Evolutionary conservation across 2,888 invertebrate genomes (phyloP).

Genomic region (Clitarchus hookeri): DNA sequence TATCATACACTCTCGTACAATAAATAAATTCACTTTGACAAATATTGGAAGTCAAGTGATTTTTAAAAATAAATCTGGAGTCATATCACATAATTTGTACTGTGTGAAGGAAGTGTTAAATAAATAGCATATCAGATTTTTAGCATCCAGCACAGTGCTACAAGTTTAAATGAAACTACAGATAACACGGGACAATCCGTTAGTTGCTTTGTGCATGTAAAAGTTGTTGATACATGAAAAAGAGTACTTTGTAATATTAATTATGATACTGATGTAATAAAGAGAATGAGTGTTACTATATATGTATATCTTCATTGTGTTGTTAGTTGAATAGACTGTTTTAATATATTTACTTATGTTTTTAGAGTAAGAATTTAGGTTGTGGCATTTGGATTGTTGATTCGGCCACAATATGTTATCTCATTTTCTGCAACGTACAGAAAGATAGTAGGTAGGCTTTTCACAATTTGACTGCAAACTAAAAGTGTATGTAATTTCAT

Average conservation of each 20-base stretch:
- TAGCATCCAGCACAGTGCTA: neutral
- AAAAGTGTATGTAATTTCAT: neutral
- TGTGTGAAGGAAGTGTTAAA: neutral
- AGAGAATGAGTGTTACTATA: conserved; percentile 7
- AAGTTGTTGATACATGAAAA: neutral
- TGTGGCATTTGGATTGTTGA: neutral
- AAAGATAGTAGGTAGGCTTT: neutral
- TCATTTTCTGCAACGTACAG: neutral
- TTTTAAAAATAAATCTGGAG: neutral
- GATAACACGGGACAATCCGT: conserved; percentile 9
- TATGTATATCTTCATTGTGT: conserved; percentile 11
- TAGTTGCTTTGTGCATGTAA: conserved; percentile 14
- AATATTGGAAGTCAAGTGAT: neutral
- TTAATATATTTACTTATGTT: neutral
- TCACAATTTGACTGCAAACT: conserved; percentile 6
- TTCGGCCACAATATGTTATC: neutral
- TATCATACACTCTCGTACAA: conserved; percentile 22
- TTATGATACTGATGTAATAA: neutral
- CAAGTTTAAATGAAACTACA: neutral
- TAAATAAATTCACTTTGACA: neutral
- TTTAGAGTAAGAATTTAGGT: neutral
- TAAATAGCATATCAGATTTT: conserved; percentile 1
- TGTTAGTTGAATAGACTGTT: neutral
- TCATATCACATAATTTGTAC: neutral
- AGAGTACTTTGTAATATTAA: neutral